Conservation (phyloP, 1,140 invertebrate species). For the Diabrotica undecimpunctata region DNA sequence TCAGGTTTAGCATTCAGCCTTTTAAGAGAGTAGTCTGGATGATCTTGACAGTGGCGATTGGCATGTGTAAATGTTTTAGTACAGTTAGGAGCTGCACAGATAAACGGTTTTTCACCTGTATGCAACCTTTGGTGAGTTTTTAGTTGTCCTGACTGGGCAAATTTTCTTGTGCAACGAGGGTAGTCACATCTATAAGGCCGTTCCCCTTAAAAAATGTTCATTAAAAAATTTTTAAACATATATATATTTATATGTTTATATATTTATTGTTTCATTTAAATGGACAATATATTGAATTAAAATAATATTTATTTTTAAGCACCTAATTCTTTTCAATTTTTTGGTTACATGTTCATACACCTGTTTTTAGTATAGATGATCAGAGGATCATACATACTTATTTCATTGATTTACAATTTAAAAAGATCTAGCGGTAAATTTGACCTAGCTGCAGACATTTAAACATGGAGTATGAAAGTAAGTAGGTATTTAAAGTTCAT, state of each 20-base stretch:
- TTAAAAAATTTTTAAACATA: neutral
- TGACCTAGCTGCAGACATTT: constrained; percentile 18
- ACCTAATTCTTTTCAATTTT: too few species aligned
- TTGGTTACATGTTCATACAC: too few species aligned
- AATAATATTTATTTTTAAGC: too few species aligned
- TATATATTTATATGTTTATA: neutral
- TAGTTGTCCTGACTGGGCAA: constrained; percentile 80
- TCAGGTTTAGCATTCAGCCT: constrained; percentile 55
- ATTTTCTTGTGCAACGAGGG: constrained; percentile 70
- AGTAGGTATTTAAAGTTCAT: constrained; percentile 30
- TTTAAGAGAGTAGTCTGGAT: constrained; percentile 58
- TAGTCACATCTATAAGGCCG: constrained; percentile 76
- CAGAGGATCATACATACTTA: too few species aligned
- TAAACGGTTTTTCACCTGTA: constrained; percentile 79
- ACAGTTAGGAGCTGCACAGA: constrained; percentile 65
- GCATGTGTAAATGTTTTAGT: constrained; percentile 75
- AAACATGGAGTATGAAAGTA: constrained; percentile 20
- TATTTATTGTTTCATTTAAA: too few species aligned
- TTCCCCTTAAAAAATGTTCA: constrained; percentile 58
- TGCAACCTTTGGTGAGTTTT: constrained; percentile 81
- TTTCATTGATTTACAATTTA: too few species aligned
- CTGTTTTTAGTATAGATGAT: too few species aligned
- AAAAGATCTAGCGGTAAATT: too few species aligned
- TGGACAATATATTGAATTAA: too few species aligned
- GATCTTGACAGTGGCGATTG: constrained; percentile 70